Percentiles rank a stretch among this genome's conserved stretches.
phyloP scores from a whole-genome alignment of 2,888 invertebrate species.

The Caenorhabditis wallacei region DNA sequence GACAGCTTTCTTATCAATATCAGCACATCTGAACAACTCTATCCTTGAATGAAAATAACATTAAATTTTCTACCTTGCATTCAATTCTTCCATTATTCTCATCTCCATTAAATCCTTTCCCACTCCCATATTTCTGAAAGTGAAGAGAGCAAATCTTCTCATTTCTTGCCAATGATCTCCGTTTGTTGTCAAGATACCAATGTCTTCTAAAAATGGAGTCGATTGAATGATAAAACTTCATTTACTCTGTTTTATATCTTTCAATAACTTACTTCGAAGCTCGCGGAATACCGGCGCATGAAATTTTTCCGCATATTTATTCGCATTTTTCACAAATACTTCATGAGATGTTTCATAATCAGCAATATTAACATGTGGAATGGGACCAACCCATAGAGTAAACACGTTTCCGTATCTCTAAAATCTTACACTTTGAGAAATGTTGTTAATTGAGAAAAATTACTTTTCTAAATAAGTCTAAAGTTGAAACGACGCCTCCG shows the following conservation, averaged over 20 bases:
- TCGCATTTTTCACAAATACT: conserved; percentile 54
- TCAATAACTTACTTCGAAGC: conserved; percentile 30
- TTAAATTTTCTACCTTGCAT: too few species aligned
- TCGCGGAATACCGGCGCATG: conserved; percentile 27
- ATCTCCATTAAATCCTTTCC: conserved; percentile 67
- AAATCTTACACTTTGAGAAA: too few species aligned
- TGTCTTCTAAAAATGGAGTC: conserved; percentile 53
- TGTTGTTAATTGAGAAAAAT: neutral
- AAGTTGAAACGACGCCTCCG: conserved; percentile 54
- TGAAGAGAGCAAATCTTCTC: conserved; percentile 62
- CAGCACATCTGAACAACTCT: conserved; percentile 15
- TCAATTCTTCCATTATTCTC: conserved; percentile 63
- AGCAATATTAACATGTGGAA: conserved; percentile 50
- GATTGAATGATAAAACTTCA: neutral
- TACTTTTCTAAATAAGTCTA: conserved; percentile 56
- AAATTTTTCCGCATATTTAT: conserved; percentile 49
- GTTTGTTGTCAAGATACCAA: conserved; percentile 53
- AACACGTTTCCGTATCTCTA: conserved; percentile 59
- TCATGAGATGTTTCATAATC: conserved; percentile 55
- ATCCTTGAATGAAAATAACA: too few species aligned
- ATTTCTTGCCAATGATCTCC: conserved; percentile 65
- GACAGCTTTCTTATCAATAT: conserved; percentile 23
- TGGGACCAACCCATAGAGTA: conserved; percentile 63
- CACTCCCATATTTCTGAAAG: conserved; percentile 66
- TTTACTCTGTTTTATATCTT: neutral